Evolutionary conservation across 2,888 invertebrate species (phyloP).

Genomic region (Drosophila anomalata): DNA sequence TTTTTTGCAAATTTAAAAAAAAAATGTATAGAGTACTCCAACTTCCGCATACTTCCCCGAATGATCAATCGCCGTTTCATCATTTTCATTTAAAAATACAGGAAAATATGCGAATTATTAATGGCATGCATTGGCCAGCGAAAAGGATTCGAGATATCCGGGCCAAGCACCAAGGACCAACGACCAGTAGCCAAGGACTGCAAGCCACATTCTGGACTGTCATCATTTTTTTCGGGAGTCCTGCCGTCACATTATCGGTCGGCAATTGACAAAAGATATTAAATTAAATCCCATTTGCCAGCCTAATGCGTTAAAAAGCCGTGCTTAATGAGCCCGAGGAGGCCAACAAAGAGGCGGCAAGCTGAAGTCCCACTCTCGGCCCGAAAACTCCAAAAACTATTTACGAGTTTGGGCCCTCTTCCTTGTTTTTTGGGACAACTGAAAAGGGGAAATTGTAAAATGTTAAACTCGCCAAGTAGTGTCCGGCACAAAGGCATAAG

Average conservation of each 20-base stretch:
- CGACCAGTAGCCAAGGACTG: conserved; percentile 1
- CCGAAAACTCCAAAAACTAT: conserved; percentile 62
- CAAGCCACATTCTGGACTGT: conserved; percentile 1
- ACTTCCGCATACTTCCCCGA: not conserved
- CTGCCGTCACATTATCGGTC: conserved; percentile 54
- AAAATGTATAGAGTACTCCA: not conserved
- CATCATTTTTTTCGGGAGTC: conserved; percentile 38
- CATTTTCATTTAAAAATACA: conserved; percentile 22
- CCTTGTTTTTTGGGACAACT: conserved; percentile 58
- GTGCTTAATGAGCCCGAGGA: conserved; percentile 60
- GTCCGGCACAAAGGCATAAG: conserved; percentile 65
- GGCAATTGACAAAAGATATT: conserved; percentile 47
- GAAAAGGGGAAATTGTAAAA: conserved; percentile 53
- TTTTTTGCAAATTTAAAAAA: no score
- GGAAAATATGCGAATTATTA: conserved; percentile 65
- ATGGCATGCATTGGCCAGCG: conserved; percentile 47
- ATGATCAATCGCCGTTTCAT: not conserved
- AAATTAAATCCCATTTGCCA: conserved; percentile 60
- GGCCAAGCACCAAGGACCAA: conserved; percentile 3
- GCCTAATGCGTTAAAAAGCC: conserved; percentile 76
- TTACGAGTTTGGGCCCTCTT: conserved; percentile 41
- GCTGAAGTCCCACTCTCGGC: conserved; percentile 18
- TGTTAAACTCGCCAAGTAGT: conserved; percentile 56
- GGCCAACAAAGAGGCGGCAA: not conserved
- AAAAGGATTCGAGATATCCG: conserved; percentile 20